phyloP scores from a whole-genome alignment of 2,797 vertebrate genomes.

The Masticophis lateralis region DNA sequence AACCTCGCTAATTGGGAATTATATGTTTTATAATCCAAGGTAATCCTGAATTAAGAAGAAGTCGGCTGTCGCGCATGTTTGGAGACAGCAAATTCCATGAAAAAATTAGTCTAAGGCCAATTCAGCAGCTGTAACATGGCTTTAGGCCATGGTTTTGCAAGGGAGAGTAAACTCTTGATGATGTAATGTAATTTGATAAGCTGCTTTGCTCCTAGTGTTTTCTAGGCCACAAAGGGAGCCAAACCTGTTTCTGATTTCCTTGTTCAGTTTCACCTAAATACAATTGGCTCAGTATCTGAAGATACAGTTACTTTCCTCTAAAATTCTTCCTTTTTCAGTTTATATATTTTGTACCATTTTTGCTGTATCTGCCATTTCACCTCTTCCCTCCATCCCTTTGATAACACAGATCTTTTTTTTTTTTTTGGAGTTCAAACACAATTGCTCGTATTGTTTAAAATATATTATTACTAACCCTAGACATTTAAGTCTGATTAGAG shows the following conservation, averaged over 20 bases:
- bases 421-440: neutral
- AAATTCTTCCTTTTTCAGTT: slow-evolving; percentile 33
- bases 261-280: slow-evolving; percentile 23
- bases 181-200: slow-evolving; percentile 26
- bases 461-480: neutral
- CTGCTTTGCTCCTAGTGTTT: neutral
- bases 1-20: neutral
- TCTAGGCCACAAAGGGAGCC: slow-evolving; percentile 15
- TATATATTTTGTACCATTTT: neutral
- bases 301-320: neutral
- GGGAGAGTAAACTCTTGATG: neutral
- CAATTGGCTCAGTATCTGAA: slow-evolving; percentile 3
- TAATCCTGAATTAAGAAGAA: neutral
- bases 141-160: slow-evolving; percentile 8
- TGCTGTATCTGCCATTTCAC: neutral
- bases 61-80: neutral
- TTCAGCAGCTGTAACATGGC: slow-evolving; percentile 2
- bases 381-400: neutral
- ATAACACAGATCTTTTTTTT: neutral
- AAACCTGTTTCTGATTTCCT: neutral
- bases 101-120: slow-evolving; percentile 26
- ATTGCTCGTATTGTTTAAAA: neutral
- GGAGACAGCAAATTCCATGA: neutral
- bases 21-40: neutral
- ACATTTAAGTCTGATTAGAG: neutral